A percentile compares a stretch with the other conserved stretches of the same genome.
Conservation (phyloP, 2,888 invertebrate species). For the Ommatoiulus sabulosus region DNA sequence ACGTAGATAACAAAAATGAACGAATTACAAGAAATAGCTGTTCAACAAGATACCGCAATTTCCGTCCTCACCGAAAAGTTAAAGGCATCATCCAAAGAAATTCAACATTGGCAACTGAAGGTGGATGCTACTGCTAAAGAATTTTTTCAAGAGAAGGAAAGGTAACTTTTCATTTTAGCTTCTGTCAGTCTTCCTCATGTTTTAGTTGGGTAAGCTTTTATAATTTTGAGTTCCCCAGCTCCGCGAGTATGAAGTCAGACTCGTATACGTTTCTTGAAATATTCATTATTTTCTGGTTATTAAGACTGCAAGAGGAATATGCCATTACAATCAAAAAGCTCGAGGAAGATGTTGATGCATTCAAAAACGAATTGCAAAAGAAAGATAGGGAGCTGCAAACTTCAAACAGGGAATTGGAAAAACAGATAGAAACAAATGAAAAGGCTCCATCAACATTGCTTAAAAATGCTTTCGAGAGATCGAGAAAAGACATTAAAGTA, state of each 20-base stretch:
- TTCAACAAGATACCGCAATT: constrained; percentile 56
- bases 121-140: constrained; percentile 53
- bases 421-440: not conserved
- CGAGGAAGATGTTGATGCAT: constrained; percentile 37
- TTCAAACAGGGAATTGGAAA: not conserved
- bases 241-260: too few species aligned
- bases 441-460: constrained; percentile 38
- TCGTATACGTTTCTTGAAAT: not conserved
- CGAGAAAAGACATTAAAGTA: constrained; percentile 14
- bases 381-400: constrained; percentile 35
- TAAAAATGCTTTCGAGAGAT: constrained; percentile 30
- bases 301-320: constrained; percentile 45
- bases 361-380: not conserved
- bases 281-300: not conserved
- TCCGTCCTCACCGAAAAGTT: constrained; percentile 55
- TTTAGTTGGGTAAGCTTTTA: not conserved
- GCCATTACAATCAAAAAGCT: constrained; percentile 20
- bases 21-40: constrained; percentile 56
- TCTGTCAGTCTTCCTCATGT: not conserved
- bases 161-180: not conserved
- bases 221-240: not conserved
- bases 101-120: constrained; percentile 55
- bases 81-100: constrained; percentile 57
- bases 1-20: constrained; percentile 49
- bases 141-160: constrained; percentile 54